Evolutionary conservation across 2,888 invertebrate species (phyloP).

Genomic region (Criorhina ranunculi): DNA sequence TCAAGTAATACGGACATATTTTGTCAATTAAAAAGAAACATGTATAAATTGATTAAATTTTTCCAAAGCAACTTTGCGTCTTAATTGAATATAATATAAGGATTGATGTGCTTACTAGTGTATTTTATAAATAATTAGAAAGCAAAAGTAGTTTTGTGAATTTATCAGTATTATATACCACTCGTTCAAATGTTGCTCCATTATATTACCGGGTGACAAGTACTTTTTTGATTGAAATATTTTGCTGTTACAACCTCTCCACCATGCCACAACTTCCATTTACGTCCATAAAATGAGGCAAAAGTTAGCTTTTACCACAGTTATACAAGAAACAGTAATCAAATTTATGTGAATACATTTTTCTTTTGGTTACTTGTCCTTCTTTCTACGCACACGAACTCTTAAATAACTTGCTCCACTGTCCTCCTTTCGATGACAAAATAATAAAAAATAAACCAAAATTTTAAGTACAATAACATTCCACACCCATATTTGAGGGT

Average conservation of each 20-base stretch:
- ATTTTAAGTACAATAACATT: constrained; percentile 31
- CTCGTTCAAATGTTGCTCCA: neutral
- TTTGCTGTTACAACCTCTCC: neutral
- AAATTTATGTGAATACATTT: constrained; percentile 17
- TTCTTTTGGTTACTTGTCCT: constrained; percentile 7
- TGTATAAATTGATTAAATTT: no score
- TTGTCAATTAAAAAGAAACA: no score
- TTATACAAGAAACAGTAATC: constrained; percentile 40
- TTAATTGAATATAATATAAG: no score
- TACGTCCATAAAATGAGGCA: neutral
- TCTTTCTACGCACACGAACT: constrained; percentile 22
- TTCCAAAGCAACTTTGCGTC: no score
- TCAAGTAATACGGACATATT: no score
- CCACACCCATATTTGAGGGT: constrained; percentile 51
- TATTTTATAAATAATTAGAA: no score
- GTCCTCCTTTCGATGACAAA: constrained; percentile 42
- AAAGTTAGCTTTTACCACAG: constrained; percentile 26
- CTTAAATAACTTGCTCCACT: constrained; percentile 40
- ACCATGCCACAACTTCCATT: neutral
- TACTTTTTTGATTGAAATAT: neutral
- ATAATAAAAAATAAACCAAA: constrained; percentile 2
- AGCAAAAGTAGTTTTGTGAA: no score
- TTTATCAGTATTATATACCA: no score
- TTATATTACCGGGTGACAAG: neutral
- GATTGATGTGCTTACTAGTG: no score